Conservation (phyloP, 2,113 vertebrate species). For the Silurus glanis region DNA sequence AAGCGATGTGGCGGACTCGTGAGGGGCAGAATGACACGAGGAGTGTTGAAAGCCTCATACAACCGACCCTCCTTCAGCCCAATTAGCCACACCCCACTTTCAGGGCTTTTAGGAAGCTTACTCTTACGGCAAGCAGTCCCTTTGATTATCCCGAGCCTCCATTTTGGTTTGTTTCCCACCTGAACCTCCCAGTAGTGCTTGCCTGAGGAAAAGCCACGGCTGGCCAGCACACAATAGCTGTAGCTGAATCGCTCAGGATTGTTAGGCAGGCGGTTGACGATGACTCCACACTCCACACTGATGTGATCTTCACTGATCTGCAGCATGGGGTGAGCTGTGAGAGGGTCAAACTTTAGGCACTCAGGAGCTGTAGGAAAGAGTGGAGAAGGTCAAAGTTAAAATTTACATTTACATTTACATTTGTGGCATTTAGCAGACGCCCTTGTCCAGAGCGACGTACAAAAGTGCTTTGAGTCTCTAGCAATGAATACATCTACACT, state of each 20-base stretch:
- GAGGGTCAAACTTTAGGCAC: slow-evolving; percentile 76
- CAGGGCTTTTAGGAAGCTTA: slow-evolving; percentile 78
- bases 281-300: slow-evolving; percentile 69
- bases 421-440: not conserved
- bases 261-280: slow-evolving; percentile 69
- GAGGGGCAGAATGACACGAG: slow-evolving; percentile 68
- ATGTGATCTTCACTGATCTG: slow-evolving; percentile 77
- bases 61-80: slow-evolving; percentile 79
- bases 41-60: slow-evolving; percentile 78
- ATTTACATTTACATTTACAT: not conserved
- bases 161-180: slow-evolving; percentile 79
- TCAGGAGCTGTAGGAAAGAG: slow-evolving; percentile 68
- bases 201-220: slow-evolving; percentile 79
- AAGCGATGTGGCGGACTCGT: slow-evolving; percentile 65
- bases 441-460: not conserved
- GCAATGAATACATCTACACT: too few relatives aligned
- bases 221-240: slow-evolving; percentile 79
- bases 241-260: slow-evolving; percentile 78
- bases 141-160: slow-evolving; percentile 80
- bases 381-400: not conserved
- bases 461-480: not conserved
- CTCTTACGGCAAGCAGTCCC: slow-evolving; percentile 75
- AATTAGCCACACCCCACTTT: slow-evolving; percentile 78
- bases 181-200: slow-evolving; percentile 86
- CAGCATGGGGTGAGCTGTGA: slow-evolving; percentile 79